phyloP scores from a whole-genome alignment of 2,888 invertebrate genomes.

The Cataglyphis altisquamis region DNA sequence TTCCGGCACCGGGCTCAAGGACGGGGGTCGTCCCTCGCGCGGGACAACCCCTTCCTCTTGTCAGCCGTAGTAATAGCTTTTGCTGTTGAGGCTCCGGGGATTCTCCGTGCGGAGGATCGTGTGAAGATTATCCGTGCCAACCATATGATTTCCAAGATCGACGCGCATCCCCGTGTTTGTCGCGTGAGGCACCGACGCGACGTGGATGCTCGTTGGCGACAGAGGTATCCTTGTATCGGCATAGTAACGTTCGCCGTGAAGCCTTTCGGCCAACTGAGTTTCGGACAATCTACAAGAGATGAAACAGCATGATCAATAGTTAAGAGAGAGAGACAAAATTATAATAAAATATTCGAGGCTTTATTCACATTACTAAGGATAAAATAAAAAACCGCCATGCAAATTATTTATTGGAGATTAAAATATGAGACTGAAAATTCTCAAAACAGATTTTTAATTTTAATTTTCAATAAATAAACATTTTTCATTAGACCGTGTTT shows the following conservation, averaged over 20 bases:
- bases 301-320: background rate
- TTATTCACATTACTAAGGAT: background rate
- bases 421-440: background rate
- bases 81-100: conserved; percentile 82
- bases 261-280: conserved; percentile 83
- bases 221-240: conserved; percentile 82
- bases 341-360: background rate
- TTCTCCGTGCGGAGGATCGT: conserved; percentile 84
- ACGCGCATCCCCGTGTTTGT: conserved; percentile 80
- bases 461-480: background rate
- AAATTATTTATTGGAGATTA: conserved; percentile 1
- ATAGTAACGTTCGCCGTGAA: conserved; percentile 84
- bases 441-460: background rate
- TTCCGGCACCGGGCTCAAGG: conserved; percentile 84
- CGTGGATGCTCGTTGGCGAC: conserved; percentile 79
- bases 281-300: conserved; percentile 81
- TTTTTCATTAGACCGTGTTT: background rate
- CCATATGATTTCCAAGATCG: conserved; percentile 85
- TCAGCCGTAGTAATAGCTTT: conserved; percentile 91
- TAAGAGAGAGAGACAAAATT: background rate
- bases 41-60: conserved; percentile 88
- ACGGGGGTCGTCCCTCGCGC: conserved; percentile 83
- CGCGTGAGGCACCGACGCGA: conserved; percentile 69
- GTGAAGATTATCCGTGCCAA: conserved; percentile 84
- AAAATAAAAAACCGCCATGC: background rate